These are phyloP conservation scores for Sarcophaga peregrina DNA, from an alignment of 1,140 invertebrate species.

Conservation along the genomic window DNA sequence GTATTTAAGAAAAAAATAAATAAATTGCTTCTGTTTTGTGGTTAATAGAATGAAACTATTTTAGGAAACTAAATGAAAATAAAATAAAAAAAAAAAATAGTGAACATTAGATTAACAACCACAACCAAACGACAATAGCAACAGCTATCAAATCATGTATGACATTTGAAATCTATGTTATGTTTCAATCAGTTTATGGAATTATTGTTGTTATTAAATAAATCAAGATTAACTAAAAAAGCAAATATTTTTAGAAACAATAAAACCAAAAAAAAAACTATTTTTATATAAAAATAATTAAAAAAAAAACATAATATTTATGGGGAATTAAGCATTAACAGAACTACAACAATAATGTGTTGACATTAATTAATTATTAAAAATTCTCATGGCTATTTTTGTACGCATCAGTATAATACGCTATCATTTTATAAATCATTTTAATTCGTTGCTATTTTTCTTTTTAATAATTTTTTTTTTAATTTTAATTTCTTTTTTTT, in stretches of 20 bases:
- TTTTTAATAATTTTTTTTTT: neutral
- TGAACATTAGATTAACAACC: neutral
- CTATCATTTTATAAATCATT: neutral
- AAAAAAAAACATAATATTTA: neutral
- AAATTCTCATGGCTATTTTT: constrained; percentile 6
- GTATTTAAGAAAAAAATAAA: neutral
- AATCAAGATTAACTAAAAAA: no score
- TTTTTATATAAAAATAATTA: no score
- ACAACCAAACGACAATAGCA: no score
- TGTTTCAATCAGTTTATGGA: neutral
- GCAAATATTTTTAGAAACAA: no score
- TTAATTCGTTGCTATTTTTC: neutral
- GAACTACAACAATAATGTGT: neutral
- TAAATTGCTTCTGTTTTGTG: neutral
- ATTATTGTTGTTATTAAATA: no score
- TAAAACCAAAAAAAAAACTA: no score
- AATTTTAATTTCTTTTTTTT: neutral
- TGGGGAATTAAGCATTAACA: neutral
- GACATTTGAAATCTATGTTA: neutral
- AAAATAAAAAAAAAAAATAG: neutral
- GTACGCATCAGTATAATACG: neutral
- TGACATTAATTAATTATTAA: constrained; percentile 16
- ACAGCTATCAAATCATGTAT: neutral
- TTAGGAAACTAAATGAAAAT: no score
- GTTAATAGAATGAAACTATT: no score